Conservation (phyloP, 2,797 vertebrate species). For the Artibeus lituratus region DNA sequence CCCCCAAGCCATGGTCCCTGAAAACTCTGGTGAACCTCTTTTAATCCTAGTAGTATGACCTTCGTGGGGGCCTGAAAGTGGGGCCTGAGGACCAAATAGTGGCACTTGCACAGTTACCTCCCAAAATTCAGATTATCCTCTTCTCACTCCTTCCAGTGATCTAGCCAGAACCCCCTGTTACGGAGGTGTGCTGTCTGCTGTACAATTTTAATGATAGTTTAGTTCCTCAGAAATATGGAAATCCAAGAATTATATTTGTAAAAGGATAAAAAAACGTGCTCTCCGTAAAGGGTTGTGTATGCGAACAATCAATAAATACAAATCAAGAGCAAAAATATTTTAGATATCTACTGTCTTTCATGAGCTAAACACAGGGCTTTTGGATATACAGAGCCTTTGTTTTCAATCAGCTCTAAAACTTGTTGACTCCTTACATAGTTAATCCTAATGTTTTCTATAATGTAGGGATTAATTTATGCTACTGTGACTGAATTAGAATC, state of each 20-base stretch:
- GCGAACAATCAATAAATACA: background rate
- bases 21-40: background rate
- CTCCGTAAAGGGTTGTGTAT: background rate
- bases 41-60: background rate
- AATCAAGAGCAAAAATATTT: background rate
- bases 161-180: background rate
- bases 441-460: background rate
- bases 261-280: background rate
- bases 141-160: no score
- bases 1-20: background rate
- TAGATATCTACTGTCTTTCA: background rate
- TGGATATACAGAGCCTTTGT: background rate
- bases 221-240: background rate
- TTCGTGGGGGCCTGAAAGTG: background rate
- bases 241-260: background rate
- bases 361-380: background rate
- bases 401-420: constrained; percentile 1
- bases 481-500: background rate
- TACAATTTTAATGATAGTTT: background rate
- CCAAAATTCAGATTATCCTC: background rate
- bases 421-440: background rate
- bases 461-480: background rate
- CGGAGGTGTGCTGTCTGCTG: background rate
- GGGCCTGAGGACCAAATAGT: background rate
- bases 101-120: background rate